Evolutionary conservation across 2,888 invertebrate genomes (phyloP), one percentile per base, ranked within the genome.

Genomic region (Xanthorhoe designata): DNA sequence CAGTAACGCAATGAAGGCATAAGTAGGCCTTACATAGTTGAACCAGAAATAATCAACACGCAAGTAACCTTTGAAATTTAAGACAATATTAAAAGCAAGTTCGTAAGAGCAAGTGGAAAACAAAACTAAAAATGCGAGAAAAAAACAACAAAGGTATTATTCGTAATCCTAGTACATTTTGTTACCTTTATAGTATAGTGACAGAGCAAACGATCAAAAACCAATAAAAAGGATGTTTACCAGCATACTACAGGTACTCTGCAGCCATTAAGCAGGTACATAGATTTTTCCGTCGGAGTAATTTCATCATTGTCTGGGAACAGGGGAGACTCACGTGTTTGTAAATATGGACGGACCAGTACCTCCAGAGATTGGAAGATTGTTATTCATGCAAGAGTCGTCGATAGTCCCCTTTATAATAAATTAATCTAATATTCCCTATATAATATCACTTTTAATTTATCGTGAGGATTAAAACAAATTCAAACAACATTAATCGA

Each of bases 241-340:
- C 18, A 62, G 18, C 50, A 6, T 29, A 51, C 49, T 51, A 45
- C 15, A 54, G 49, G 45, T 4, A 24, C 24, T 24, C 24, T 24
- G 24, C 17, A 64, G 54, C 62, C 50, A 66, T 66, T 64, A 56
- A 42, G 38, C 51, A 15, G 17, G 53, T 54, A 53, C 47, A 61
- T 35, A 19, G 32, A 56, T 56, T 56, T 32, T 50, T 55, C 54
- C 61, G 54, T 56, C 56, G 42, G 24, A 38, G 42, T 42, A 38
- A 56, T 56, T 42, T 53, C 42, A 45, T 51, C 55, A 52, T 10
- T 54, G 56, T 35, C 24, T 42, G 51, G 15, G 51, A 54, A 52
- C 15, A 35, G 53, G 53, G 35, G 64, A 49, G 64, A 53, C 45
- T 60, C 29, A 45, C 47, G 45, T 47, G 52, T 53, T 47, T 17